Evolutionary conservation across 1,140 invertebrate species (phyloP).

Genomic region (Calliphora vicina): DNA sequence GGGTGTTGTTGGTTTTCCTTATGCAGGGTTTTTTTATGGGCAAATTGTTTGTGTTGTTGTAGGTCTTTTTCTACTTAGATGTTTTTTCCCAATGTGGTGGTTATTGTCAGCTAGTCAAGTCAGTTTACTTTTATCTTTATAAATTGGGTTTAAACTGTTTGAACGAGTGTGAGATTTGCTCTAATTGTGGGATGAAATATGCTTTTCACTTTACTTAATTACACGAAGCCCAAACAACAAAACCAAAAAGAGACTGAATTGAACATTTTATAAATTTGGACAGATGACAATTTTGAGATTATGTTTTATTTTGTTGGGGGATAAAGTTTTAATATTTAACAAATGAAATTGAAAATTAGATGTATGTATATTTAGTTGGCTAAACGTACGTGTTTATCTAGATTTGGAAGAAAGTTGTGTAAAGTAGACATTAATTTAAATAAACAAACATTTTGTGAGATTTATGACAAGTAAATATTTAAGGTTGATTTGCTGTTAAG

Average conservation of each 20-base stretch:
- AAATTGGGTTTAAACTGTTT: conserved; percentile 8
- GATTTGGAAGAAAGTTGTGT: too few relatives aligned
- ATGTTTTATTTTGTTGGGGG: not conserved
- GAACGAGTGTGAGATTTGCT: not conserved
- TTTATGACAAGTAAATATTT: too few relatives aligned
- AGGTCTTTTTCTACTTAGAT: too few relatives aligned
- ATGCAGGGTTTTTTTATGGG: not conserved
- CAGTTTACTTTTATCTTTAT: conserved; percentile 16
- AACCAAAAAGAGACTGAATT: not conserved
- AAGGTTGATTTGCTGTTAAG: too few relatives aligned
- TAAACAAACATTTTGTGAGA: too few relatives aligned
- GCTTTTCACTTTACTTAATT: not conserved
- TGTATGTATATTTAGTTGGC: too few relatives aligned
- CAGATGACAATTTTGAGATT: not conserved
- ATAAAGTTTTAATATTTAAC: not conserved
- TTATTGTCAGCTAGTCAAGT: not conserved
- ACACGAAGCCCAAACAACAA: not conserved
- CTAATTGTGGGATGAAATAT: conserved; percentile 5
- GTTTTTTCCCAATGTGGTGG: not conserved
- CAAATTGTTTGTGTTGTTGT: not conserved
- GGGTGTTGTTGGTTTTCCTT: not conserved
- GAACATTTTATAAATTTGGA: not conserved
- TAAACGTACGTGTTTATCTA: too few relatives aligned
- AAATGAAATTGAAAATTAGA: not conserved
- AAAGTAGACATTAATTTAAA: too few relatives aligned